Evolutionary conservation across 2,113 vertebrate species (phyloP).

Genomic region (Falco punctatus): DNA sequence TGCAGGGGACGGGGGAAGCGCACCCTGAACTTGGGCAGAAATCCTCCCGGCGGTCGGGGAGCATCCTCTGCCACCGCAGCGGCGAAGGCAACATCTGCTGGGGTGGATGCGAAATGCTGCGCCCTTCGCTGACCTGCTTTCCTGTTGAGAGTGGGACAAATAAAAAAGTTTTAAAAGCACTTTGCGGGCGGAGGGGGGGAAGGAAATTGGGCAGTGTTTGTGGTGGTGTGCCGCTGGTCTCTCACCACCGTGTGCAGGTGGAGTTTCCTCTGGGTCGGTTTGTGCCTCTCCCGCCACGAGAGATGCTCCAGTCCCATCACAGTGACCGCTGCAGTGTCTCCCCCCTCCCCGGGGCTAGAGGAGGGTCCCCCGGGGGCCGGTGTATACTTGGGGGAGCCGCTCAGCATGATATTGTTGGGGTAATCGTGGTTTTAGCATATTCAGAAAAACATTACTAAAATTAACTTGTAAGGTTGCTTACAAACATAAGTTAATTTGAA

Average conservation of each 20-base stretch:
- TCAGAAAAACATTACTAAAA: neutral
- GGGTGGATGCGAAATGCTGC: neutral
- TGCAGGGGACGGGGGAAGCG: accelerated
- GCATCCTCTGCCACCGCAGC: accelerated
- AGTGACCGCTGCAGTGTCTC: neutral
- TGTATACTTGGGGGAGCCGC: accelerated
- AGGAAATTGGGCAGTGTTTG: neutral
- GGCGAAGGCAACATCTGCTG: neutral
- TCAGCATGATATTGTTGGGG: accelerated
- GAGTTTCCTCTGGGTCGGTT: neutral
- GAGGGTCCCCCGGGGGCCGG: accelerated
- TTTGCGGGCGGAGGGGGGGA: neutral
- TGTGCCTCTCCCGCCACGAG: neutral
- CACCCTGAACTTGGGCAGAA: accelerated
- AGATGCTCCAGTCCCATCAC: neutral
- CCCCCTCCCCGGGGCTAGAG: accelerated
- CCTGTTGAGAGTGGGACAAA: neutral
- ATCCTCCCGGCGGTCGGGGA: accelerated
- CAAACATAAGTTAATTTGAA: neutral
- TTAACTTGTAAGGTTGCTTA: neutral
- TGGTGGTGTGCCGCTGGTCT: accelerated
- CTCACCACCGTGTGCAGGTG: accelerated
- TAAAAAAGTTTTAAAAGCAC: neutral
- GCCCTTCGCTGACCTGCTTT: neutral
- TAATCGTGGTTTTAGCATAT: accelerated